Conservation (phyloP, 2,888 invertebrate species). For the Tiliacea citrago region DNA sequence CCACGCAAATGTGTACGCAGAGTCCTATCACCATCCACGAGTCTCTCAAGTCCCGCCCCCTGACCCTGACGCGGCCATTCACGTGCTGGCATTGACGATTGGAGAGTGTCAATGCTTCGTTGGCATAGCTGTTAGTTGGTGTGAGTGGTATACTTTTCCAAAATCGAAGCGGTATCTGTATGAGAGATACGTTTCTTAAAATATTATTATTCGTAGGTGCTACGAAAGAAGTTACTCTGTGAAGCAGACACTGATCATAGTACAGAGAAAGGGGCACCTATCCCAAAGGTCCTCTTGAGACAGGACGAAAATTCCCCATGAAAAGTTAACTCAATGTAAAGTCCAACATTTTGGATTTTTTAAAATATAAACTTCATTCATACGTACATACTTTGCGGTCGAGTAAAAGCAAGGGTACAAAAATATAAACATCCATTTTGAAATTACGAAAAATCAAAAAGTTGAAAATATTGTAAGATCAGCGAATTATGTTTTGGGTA, state of each 20-base stretch:
- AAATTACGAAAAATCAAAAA: not conserved
- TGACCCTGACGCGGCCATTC: no score
- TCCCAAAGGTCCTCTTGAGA: not conserved
- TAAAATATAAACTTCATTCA: not conserved
- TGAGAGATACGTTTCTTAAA: not conserved
- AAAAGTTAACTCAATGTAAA: not conserved
- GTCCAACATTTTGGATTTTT: not conserved
- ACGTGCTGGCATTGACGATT: not conserved
- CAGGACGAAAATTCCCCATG: not conserved
- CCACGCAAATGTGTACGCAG: not conserved
- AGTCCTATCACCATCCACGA: no score
- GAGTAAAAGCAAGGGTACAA: not conserved
- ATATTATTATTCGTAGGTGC: not conserved
- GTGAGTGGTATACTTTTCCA: not conserved
- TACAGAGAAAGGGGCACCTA: not conserved
- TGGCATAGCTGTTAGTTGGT: not conserved
- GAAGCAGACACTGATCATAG: not conserved
- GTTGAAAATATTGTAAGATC: not conserved
- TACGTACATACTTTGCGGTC: not conserved
- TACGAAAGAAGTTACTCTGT: not conserved
- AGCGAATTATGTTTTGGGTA: not conserved
- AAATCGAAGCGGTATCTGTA: not conserved
- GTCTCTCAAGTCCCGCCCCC: no score
- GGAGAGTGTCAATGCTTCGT: not conserved
- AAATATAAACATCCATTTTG: not conserved